These are phyloP conservation scores for Sclerurus mexicanus DNA, from an alignment of 2,113 vertebrate genomes.

Conservation along the genomic window DNA sequence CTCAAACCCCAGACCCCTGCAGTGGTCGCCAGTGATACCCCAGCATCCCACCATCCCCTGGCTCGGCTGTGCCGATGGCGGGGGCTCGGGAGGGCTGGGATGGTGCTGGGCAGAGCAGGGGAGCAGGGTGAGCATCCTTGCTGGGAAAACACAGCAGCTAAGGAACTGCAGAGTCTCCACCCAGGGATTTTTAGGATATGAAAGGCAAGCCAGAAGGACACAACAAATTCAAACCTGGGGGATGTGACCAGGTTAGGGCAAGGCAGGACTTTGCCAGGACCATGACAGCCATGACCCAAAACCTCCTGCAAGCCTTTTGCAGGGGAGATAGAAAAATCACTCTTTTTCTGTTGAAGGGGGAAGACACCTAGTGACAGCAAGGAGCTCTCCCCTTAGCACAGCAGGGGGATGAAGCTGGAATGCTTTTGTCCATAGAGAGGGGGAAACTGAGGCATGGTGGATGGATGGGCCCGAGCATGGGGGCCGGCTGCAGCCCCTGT, in stretches of 20 bases:
- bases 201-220: background rate
- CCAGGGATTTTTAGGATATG: background rate
- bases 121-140: background rate
- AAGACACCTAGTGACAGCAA: fast-evolving
- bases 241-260: background rate
- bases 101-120: fast-evolving
- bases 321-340: background rate
- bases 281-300: background rate
- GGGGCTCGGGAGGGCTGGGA: fast-evolving
- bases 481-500: background rate
- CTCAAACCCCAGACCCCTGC: background rate
- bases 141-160: fast-evolving
- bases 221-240: background rate
- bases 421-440: background rate
- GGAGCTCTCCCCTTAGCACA: background rate
- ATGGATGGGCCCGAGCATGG: fast-evolving
- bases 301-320: background rate
- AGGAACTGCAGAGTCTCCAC: fast-evolving
- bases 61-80: fast-evolving
- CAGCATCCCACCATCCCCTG: background rate
- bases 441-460: background rate
- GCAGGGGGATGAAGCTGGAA: background rate
- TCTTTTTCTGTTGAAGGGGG: background rate
- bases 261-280: background rate
- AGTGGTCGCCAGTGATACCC: fast-evolving